Evolutionary conservation across 2,113 vertebrate genomes (phyloP), one percentile per base, ranked within the genome.

Genomic region (Propithecus coquereli): DNA sequence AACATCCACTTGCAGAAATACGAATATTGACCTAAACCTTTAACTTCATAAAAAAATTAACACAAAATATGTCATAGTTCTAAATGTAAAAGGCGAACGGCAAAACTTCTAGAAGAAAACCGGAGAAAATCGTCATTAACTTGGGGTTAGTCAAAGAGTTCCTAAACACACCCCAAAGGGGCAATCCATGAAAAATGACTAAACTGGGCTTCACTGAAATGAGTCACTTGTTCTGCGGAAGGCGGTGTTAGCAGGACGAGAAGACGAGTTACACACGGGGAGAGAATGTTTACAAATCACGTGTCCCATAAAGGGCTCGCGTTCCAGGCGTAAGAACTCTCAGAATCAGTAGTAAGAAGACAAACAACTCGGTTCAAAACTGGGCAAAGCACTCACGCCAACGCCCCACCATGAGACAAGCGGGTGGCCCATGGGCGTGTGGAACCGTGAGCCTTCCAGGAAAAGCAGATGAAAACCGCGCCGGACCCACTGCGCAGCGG

Each of bases 251-350:
- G 40, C 27, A 86, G 54, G 59, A 45, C 11, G 57, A 34, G 65
- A 45, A 65, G 66, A 14, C 11, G 54, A 47, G 83, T 23, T 50
- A n/a, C 3, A 30, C 59, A 18, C 5, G 1, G 12, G 23, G 54
- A 73, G 54, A 32, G 88, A 70, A 22, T 25, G 3, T 7, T 18
- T 57, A 40, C 54, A 30, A 32, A 47, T 50, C 9, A 25, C 11
- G 8, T 6, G 2, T 10, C 6, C 34, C 20, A 1, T 1, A 1
- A 14, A 63, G 47, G 40, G 0, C 1, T 16, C 8, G 8, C 2
- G 1, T 13, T 52, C 37, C 6, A 34, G 0, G 18, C 5, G 22
- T 18, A n/a, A 40, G 7, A 74, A 27, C 8, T 5, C 27, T 40
- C 52, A 8, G 25, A 52, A 54, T 40, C 79, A 43, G 0, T 0